Conservation (phyloP, 2,888 invertebrate species). For the Aleiodes alternator region DNA sequence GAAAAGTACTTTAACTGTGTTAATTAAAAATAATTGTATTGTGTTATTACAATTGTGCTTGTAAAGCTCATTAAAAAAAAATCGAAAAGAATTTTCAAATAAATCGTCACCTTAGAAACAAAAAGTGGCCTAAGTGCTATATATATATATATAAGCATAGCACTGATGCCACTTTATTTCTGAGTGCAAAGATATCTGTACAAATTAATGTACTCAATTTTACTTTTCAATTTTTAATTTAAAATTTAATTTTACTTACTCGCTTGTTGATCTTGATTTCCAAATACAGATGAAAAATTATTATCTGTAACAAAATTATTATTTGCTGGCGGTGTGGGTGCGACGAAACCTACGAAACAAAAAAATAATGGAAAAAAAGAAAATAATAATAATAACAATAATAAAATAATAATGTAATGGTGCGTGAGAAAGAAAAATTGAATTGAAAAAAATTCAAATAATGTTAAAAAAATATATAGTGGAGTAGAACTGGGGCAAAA, state of each 20-base stretch:
- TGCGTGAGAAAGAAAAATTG: constrained; percentile 42
- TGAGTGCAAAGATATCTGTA: not conserved
- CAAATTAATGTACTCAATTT: constrained; percentile 11
- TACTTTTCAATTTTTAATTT: not conserved
- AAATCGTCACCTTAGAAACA: too few species aligned
- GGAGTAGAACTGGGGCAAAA: too few species aligned
- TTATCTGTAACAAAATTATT: constrained; percentile 89
- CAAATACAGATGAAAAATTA: constrained; percentile 92
- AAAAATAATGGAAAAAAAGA: constrained; percentile 51
- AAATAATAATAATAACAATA: constrained; percentile 42
- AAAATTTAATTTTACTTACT: constrained; percentile 64
- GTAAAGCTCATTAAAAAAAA: constrained; percentile 28
- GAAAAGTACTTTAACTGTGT: constrained; percentile 13
- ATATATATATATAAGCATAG: too few species aligned
- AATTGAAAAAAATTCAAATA: constrained; percentile 29
- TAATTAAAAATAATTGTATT: constrained; percentile 21
- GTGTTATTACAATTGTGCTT: constrained; percentile 35
- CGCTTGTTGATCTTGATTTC: constrained; percentile 77
- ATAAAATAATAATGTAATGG: constrained; percentile 44
- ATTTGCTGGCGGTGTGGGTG: constrained; percentile 72
- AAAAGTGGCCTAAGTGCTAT: too few species aligned
- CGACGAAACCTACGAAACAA: constrained; percentile 74
- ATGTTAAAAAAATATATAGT: not conserved
- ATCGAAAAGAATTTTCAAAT: constrained; percentile 3
- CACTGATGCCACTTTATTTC: too few species aligned